Percentiles rank a stretch among this genome's conserved stretches.
phyloP scores from a whole-genome alignment of 2,888 invertebrate genomes.

The Drosophila gaucha region DNA sequence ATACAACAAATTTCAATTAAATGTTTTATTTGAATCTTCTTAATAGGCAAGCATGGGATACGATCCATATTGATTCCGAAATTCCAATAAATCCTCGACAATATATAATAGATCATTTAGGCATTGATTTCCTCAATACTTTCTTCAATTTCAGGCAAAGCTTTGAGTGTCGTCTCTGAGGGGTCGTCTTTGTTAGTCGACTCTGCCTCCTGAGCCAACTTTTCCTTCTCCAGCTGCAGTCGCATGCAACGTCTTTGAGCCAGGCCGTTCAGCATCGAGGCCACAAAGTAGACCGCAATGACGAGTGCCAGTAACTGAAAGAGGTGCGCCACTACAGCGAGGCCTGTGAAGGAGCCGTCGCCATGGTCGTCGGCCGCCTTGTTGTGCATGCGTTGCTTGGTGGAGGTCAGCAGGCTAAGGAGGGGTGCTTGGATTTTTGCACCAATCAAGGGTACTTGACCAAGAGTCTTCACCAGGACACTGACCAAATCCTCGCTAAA shows the following conservation, averaged over 20 bases:
- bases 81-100: too few relatives aligned
- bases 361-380: conserved; percentile 61
- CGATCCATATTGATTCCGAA: not conserved
- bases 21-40: conserved; percentile 22
- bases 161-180: not conserved
- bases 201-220: not conserved
- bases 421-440: conserved; percentile 92
- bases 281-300: conserved; percentile 97
- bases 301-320: conserved; percentile 95
- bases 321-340: conserved; percentile 87
- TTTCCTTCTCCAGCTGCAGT: conserved; percentile 83
- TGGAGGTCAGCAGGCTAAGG: conserved; percentile 93
- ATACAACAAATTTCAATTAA: conserved; percentile 46
- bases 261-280: conserved; percentile 97
- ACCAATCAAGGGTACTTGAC: conserved; percentile 91
- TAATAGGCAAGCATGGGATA: not conserved
- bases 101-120: conserved; percentile 1
- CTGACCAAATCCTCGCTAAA: conserved; percentile 97
- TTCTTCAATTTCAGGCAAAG: not conserved
- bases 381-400: conserved; percentile 91
- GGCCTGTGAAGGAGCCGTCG: conserved; percentile 82
- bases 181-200: not conserved
- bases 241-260: conserved; percentile 95
- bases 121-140: not conserved
- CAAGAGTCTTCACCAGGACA: conserved; percentile 87